Base-by-base conservation (phyloP, 2,797 vertebrate species). In the Kryptopterus vitreolus region DNA sequence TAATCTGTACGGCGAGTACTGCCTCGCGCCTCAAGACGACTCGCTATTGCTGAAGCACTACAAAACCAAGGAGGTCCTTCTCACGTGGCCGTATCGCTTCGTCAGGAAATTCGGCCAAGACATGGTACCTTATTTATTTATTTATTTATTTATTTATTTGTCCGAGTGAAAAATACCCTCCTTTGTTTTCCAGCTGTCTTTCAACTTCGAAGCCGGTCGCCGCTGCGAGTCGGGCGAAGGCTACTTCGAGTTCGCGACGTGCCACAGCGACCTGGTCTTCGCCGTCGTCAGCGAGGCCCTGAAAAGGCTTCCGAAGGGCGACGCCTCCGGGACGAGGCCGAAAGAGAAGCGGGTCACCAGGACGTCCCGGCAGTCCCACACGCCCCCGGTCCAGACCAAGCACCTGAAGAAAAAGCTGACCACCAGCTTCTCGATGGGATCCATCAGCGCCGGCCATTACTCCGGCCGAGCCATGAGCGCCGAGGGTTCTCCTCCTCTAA, bases 201-300 rank as follows among this genome's bases (percentile, higher is more conserved):
- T 95, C 85, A 94, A 93, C 80, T 95, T 95, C 0, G 95, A 95
- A 85, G 95, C 94, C 0, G 95, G 95, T 20, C 90, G 94, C 24
- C 93, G 95, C 58, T 95, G 94, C 0, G 0, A 79, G 1, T 94
- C 94, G 0, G 95, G 95, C 0, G 94, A 95, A 85, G 95, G 95
- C 75, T 93, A 57, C 86, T 95, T 95, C 55, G 94, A 95, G 80
- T 95, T 95, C 1, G 91, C 93, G 70, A 95, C 94, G 0, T 63
- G 9, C 33, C 58, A 76, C 1, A 76, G 74, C 33, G 58, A 76
- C 15, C 11, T 16, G 0, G 12, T 76, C 22, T 76, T 63, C 29
- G 3, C 26, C 22, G 16, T 63, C 58, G 50, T 76, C 46, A 22
- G 43, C 2, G 12, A 11, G 9, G 43, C 43, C 18, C 58, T 76